Evolutionary conservation across 2,888 invertebrate genomes (phyloP).

Genomic region (Antheraea yamamai): DNA sequence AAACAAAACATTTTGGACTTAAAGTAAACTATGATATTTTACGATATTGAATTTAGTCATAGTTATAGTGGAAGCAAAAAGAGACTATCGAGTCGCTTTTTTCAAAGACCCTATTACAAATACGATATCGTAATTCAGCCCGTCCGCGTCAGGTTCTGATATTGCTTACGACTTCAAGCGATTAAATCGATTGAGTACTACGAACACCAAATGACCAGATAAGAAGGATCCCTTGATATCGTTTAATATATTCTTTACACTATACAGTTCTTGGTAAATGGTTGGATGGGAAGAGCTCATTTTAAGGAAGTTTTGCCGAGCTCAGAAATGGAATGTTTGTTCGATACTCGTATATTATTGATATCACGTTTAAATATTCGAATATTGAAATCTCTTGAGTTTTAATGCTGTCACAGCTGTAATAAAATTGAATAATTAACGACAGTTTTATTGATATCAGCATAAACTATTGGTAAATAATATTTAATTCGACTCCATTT

Average conservation of each 20-base stretch:
- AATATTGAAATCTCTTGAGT: conserved; percentile 53
- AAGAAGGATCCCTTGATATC: conserved; percentile 45
- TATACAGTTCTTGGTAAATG: conserved; percentile 29
- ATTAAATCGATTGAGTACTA: conserved; percentile 76
- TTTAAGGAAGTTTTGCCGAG: conserved; percentile 40
- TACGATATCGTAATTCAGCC: conserved; percentile 72
- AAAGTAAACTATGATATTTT: too few relatives aligned
- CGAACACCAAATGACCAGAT: conserved; percentile 43
- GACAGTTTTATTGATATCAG: conserved; percentile 11
- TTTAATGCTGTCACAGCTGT: conserved; percentile 41
- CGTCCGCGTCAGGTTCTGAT: conserved; percentile 68
- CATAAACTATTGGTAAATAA: not conserved
- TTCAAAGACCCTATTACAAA: conserved; percentile 50
- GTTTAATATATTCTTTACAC: conserved; percentile 32
- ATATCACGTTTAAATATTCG: conserved; percentile 55
- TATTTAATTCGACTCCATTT: not conserved
- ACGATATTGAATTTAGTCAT: not conserved
- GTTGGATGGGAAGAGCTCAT: conserved; percentile 38
- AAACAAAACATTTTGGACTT: too few relatives aligned
- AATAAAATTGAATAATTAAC: conserved; percentile 35
- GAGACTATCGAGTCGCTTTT: conserved; percentile 42
- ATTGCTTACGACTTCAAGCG: conserved; percentile 67
- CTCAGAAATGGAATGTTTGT: conserved; percentile 64
- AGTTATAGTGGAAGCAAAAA: too few relatives aligned
- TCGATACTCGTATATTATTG: conserved; percentile 70